A percentile compares a stretch with the other conserved stretches of the same genome.
Conservation (phyloP, 1,140 invertebrate species). For the Papilio machaon region DNA sequence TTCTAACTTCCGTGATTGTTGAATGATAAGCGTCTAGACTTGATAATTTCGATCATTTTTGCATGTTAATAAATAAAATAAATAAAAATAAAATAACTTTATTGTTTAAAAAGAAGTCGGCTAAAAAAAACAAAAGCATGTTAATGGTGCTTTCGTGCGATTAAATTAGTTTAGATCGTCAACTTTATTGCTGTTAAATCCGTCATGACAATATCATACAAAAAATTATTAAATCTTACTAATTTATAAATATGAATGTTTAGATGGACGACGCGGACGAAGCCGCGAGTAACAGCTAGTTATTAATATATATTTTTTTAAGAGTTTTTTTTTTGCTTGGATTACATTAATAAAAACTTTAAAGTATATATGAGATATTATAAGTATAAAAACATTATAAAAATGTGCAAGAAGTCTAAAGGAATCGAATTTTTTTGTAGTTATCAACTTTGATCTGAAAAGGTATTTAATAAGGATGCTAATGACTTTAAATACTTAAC, state of each 20-base stretch:
- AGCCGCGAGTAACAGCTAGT: too few species aligned
- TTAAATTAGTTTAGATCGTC: conserved; percentile 4
- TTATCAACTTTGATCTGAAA: not conserved
- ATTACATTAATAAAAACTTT: too few species aligned
- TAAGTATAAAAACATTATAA: too few species aligned
- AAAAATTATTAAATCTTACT: not conserved
- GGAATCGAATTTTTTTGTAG: not conserved
- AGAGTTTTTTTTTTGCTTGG: too few species aligned
- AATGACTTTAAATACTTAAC: not conserved
- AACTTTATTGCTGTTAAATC: not conserved
- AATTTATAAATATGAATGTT: too few species aligned
- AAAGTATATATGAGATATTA: too few species aligned
- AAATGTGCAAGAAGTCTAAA: too few species aligned
- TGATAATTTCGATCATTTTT: conserved; percentile 7
- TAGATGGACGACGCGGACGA: too few species aligned
- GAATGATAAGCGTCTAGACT: conserved; percentile 1
- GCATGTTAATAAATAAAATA: not conserved
- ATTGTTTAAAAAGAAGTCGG: too few species aligned
- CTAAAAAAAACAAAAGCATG: not conserved
- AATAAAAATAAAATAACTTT: too few species aligned
- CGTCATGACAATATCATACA: not conserved
- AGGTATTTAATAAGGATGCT: not conserved
- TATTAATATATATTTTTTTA: too few species aligned
- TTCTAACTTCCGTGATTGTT: conserved; percentile 20
- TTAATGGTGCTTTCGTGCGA: conserved; percentile 2